These are phyloP conservation scores for Octodon degus DNA, from an alignment of 2,113 vertebrate species.

Conservation along the genomic window DNA sequence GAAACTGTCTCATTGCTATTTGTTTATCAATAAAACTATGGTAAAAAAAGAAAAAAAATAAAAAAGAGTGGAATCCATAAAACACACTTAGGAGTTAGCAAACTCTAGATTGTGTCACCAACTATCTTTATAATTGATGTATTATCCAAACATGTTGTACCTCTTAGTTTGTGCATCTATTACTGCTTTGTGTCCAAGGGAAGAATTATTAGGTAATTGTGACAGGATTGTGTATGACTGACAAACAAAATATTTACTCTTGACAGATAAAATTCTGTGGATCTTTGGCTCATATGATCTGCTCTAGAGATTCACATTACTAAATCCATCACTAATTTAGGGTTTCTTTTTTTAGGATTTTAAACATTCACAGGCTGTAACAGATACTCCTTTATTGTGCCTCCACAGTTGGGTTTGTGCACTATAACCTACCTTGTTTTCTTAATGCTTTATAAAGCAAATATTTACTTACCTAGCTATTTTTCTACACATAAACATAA, in stretches of 20 bases:
- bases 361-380: background rate
- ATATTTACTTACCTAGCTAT: background rate
- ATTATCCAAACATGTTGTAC: background rate
- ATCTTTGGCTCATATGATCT: background rate
- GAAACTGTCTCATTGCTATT: too few species aligned
- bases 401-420: background rate
- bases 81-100: background rate
- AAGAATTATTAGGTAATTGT: background rate
- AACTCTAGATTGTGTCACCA: background rate
- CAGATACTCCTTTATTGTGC: background rate
- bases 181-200: background rate
- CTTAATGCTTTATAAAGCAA: background rate
- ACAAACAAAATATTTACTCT: constrained; percentile 19
- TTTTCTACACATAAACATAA: background rate
- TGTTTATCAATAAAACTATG: too few species aligned
- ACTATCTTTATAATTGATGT: background rate
- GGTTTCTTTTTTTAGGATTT: background rate
- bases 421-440: background rate
- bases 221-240: background rate
- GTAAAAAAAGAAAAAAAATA: too few species aligned
- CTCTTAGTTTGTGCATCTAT: background rate
- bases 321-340: background rate
- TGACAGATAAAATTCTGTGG: background rate
- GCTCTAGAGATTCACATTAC: background rate
- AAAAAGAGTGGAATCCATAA: background rate